phyloP scores from a whole-genome alignment of 1,140 invertebrate species.

The Euglossa dilemma region DNA sequence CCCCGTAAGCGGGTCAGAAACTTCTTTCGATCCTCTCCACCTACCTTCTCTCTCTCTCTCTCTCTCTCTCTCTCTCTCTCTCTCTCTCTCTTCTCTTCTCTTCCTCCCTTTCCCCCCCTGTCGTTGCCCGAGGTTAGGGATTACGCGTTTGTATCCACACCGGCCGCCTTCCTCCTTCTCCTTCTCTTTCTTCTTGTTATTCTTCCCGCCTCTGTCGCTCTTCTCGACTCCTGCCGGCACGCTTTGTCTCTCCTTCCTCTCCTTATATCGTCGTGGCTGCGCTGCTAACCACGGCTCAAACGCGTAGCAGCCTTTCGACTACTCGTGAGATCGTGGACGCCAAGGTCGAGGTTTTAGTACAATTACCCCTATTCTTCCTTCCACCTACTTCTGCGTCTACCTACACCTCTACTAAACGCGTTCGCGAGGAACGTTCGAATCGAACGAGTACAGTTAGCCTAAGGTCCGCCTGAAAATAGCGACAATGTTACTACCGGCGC shows the following conservation, averaged over 20 bases:
- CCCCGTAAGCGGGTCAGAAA: slow-evolving; percentile 81
- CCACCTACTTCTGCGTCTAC: background rate
- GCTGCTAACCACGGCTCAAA: background rate
- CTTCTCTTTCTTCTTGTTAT: slow-evolving; percentile 63
- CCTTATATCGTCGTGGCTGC: background rate
- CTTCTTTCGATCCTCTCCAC: slow-evolving; percentile 78
- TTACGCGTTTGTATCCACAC: slow-evolving; percentile 67
- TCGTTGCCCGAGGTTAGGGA: slow-evolving; percentile 78
- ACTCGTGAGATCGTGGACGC: background rate
- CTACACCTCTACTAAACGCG: too few species aligned
- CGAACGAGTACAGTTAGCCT: too few species aligned
- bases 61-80: slow-evolving; percentile 47
- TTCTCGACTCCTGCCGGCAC: background rate
- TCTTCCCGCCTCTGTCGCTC: slow-evolving; percentile 13
- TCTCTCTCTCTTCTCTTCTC: slow-evolving; percentile 26
- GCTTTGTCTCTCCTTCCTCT: background rate
- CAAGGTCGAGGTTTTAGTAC: background rate
- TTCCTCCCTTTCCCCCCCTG: slow-evolving; percentile 56
- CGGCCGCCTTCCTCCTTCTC: slow-evolving; percentile 44
- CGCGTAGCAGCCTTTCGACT: background rate
- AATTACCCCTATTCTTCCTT: background rate
- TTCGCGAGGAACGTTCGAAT: too few species aligned
- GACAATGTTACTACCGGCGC: too few species aligned
- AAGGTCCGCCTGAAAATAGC: too few species aligned
- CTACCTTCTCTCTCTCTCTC: slow-evolving; percentile 31